Evolutionary conservation across 1,140 invertebrate species (phyloP).

Genomic region (Papilio machaon): DNA sequence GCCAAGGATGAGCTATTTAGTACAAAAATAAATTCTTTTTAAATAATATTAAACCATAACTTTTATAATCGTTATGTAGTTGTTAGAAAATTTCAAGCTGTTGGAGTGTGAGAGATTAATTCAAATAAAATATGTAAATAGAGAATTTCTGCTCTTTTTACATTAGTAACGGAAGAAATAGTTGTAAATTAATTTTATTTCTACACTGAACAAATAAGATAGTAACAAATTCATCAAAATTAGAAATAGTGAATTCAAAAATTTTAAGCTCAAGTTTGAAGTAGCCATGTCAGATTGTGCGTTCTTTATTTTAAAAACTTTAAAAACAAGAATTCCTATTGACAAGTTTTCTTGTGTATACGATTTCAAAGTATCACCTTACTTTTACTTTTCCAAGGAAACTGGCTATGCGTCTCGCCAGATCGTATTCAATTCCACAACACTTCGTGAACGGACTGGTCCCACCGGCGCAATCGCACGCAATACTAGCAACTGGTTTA

Average conservation of each 20-base stretch:
- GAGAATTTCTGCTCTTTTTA: too few relatives aligned
- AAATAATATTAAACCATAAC: not conserved
- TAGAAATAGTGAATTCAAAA: not conserved
- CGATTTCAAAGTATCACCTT: slow-evolving; percentile 36
- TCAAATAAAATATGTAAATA: not conserved
- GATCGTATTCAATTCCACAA: slow-evolving; percentile 51
- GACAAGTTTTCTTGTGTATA: slow-evolving; percentile 26
- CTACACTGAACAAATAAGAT: not conserved
- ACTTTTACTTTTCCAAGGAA: slow-evolving; percentile 64
- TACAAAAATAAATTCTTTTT: not conserved
- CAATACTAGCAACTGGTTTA: slow-evolving; percentile 57
- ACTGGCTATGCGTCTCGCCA: slow-evolving; percentile 46
- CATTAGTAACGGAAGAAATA: not conserved
- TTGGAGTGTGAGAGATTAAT: not conserved
- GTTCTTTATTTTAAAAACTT: slow-evolving; percentile 1
- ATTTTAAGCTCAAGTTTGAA: not conserved
- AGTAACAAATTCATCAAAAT: not conserved
- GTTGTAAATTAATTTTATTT: not conserved
- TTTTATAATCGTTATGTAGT: not conserved
- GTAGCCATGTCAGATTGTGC: not conserved
- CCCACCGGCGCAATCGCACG: slow-evolving; percentile 41
- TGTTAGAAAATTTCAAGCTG: not conserved
- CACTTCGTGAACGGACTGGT: slow-evolving; percentile 42
- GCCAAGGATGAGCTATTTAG: slow-evolving; percentile 11
- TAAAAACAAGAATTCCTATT: not conserved